Conservation (phyloP, 2,113 vertebrate genomes). For the Numida meleagris region DNA sequence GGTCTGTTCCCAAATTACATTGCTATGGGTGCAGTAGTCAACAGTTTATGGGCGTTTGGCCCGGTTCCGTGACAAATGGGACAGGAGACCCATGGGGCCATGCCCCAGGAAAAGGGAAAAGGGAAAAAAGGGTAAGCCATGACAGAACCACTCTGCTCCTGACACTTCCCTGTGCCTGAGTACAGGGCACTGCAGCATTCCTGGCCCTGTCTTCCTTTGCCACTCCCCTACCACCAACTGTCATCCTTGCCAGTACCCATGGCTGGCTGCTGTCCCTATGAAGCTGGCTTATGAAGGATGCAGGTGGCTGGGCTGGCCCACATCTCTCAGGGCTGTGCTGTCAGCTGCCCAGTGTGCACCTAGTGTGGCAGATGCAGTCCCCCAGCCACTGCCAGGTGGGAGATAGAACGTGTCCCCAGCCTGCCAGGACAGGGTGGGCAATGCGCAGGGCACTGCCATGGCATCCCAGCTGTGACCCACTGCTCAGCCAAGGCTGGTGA, state of each 20-base stretch:
- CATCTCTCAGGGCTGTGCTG: neutral
- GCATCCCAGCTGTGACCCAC: neutral
- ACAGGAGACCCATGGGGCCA: too few species aligned
- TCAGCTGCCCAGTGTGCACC: neutral
- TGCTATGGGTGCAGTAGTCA: neutral
- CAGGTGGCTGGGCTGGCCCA: neutral
- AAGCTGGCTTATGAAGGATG: neutral
- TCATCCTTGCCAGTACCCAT: neutral
- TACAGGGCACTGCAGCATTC: neutral
- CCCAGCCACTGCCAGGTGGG: rapidly evolving
- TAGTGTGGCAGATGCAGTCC: neutral
- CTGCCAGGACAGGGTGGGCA: neutral
- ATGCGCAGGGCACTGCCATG: neutral
- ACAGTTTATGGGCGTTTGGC: too few species aligned
- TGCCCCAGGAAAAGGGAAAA: too few species aligned
- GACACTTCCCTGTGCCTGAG: neutral
- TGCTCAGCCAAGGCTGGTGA: neutral
- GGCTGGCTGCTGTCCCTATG: rapidly evolving
- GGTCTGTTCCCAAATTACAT: neutral
- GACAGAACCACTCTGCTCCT: neutral
- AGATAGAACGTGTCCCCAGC: neutral
- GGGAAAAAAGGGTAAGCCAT: too few species aligned
- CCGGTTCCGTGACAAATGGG: too few species aligned
- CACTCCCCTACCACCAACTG: neutral
- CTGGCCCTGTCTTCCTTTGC: neutral